phyloP scores from a whole-genome alignment of 2,888 invertebrate species.

The Teleogryllus oceanicus region DNA sequence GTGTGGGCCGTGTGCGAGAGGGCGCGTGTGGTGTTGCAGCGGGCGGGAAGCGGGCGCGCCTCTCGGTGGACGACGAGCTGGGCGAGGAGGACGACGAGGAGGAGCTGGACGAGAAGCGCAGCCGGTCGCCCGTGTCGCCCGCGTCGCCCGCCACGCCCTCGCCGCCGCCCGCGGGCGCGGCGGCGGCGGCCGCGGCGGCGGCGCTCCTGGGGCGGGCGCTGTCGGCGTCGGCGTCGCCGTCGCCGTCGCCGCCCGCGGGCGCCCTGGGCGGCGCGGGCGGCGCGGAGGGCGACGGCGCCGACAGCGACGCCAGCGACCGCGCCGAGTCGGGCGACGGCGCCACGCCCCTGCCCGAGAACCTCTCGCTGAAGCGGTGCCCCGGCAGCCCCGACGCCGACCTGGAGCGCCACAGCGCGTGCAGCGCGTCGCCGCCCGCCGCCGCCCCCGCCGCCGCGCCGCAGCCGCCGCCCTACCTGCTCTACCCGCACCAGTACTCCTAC shows the following conservation, averaged over 20 bases:
- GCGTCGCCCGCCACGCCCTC: conserved; percentile 26
- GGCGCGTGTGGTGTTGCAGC: conserved; percentile 24
- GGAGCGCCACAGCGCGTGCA: conserved; percentile 40
- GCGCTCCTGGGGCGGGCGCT: not conserved
- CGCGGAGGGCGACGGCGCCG: conserved; percentile 12
- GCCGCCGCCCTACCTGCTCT: conserved; percentile 40
- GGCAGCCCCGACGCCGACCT: conserved; percentile 26
- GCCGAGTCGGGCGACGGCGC: not conserved
- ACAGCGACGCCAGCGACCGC: not conserved
- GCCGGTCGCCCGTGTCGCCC: conserved; percentile 41
- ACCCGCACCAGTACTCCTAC: conserved; percentile 37
- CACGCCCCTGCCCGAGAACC: conserved; percentile 64
- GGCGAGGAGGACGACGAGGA: conserved; percentile 52
- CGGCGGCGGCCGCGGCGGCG: not conserved
- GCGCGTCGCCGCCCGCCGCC: conserved; percentile 35
- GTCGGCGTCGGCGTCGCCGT: not conserved
- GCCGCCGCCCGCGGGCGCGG: not conserved
- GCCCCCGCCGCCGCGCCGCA: conserved; percentile 34
- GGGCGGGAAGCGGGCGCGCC: conserved; percentile 48
- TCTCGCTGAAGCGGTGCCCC: conserved; percentile 55
- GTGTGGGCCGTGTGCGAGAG: not conserved
- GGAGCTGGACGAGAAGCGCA: conserved; percentile 45
- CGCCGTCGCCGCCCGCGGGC: not conserved
- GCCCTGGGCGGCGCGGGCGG: not conserved
- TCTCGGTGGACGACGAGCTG: conserved; percentile 50